Percentiles rank a stretch among this genome's conserved stretches.
phyloP scores from a whole-genome alignment of 2,797 vertebrate species.

The Urosaurus nigricauda region DNA sequence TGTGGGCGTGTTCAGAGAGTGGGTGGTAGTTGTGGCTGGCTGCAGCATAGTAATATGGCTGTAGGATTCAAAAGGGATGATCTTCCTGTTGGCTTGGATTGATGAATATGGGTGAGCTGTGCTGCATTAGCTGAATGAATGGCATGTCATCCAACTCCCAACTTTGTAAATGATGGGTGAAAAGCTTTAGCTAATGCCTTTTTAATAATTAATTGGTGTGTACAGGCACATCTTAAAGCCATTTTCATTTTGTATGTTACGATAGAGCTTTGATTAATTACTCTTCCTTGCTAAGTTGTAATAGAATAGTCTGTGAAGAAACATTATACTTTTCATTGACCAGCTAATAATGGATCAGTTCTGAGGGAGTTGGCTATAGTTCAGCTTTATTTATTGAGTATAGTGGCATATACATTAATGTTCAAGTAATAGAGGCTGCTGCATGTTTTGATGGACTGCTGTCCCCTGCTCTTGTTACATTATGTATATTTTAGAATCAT shows the following conservation, averaged over 20 bases:
- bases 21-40: constrained; percentile 1
- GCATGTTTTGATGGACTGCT: constrained; percentile 35
- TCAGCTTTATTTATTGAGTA: not conserved
- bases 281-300: constrained; percentile 61
- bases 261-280: constrained; percentile 76
- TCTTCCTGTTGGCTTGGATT: not conserved
- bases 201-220: constrained; percentile 75
- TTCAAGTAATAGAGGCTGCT: not conserved
- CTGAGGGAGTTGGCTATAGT: constrained; percentile 39
- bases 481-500: constrained; percentile 10
- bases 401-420: not conserved
- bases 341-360: constrained; percentile 55
- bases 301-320: constrained; percentile 67
- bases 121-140: not conserved
- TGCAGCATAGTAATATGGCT: constrained; percentile 20
- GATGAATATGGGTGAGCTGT: not conserved
- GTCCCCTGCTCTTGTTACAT: not conserved
- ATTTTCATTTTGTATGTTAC: constrained; percentile 72
- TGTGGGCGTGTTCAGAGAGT: not conserved
- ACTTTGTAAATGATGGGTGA: constrained; percentile 69
- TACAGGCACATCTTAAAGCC: constrained; percentile 67
- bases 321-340: constrained; percentile 66
- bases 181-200: constrained; percentile 68
- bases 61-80: not conserved
- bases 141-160: constrained; percentile 42